Conservation (phyloP, 2,797 vertebrate genomes). For the Sebastes hopkinsi region DNA sequence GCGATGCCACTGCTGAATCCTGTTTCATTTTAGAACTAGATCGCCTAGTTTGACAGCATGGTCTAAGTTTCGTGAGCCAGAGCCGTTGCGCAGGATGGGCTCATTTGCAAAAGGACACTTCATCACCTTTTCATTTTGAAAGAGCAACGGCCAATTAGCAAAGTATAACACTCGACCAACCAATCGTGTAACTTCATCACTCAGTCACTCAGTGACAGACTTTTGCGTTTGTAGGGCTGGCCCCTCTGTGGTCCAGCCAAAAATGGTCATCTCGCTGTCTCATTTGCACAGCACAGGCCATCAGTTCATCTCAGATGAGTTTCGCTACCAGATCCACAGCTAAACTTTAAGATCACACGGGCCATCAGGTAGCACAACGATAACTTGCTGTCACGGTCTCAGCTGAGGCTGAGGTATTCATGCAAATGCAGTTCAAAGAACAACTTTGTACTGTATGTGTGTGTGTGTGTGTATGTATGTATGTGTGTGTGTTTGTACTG, state of each 20-base stretch:
- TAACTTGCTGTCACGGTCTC: constrained; percentile 16
- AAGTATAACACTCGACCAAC: no score
- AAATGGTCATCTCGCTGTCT: not conserved
- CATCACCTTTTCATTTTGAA: no score
- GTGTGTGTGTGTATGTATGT: constrained; percentile 25
- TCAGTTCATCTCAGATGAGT: not conserved
- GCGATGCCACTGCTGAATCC: no score
- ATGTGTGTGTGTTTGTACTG: constrained; percentile 29
- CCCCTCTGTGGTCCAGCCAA: not conserved
- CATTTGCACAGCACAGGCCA: not conserved
- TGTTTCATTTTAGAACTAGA: no score
- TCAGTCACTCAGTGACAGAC: no score
- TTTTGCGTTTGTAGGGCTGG: no score
- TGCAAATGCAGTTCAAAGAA: constrained; percentile 48
- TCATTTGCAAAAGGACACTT: no score
- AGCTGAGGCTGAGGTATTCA: not conserved
- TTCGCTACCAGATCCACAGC: not conserved
- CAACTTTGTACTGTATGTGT: constrained; percentile 22
- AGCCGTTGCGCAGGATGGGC: no score
- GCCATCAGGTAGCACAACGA: constrained; percentile 11
- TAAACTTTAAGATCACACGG: constrained; percentile 40
- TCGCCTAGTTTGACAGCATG: no score
- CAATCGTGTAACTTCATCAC: no score
- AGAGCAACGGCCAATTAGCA: no score
- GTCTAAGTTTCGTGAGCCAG: no score